Conservation (phyloP, 2,797 vertebrate species). For the Oceanodroma leucorhoa region DNA sequence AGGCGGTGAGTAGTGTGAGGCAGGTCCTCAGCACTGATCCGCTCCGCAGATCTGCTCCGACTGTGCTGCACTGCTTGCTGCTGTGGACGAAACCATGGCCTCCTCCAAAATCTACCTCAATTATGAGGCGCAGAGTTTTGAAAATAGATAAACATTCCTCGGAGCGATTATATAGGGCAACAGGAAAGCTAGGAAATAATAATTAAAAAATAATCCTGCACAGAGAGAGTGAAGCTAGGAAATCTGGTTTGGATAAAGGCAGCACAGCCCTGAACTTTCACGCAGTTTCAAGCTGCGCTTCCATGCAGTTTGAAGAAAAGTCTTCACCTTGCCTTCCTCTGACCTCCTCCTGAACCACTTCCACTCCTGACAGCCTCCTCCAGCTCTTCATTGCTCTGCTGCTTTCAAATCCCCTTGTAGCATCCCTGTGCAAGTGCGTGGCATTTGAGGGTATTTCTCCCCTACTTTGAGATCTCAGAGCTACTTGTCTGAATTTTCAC, state of each 20-base stretch:
- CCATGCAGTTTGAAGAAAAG: neutral
- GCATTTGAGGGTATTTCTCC: neutral
- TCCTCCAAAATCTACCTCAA: neutral
- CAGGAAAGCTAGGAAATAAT: neutral
- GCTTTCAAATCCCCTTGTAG: neutral
- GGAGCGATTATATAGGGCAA: neutral
- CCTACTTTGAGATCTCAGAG: neutral
- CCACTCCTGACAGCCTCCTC: neutral
- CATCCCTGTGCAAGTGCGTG: neutral
- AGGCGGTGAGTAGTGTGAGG: neutral
- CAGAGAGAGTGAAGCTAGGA: neutral
- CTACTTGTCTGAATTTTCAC: neutral
- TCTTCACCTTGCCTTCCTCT: neutral
- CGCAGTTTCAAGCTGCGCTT: neutral
- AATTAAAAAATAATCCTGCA: neutral
- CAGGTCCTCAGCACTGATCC: neutral
- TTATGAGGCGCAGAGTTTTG: neutral
- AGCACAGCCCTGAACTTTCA: slow-evolving; percentile 6
- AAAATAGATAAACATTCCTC: neutral
- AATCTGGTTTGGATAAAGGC: slow-evolving; percentile 45
- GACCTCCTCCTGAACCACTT: neutral
- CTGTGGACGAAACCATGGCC: neutral
- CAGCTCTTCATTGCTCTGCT: neutral
- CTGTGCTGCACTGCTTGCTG: neutral
- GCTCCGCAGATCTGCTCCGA: neutral